A percentile compares a stretch with the other conserved stretches of the same genome.
Conservation (phyloP, 2,888 invertebrate species). For the Machimus rusticus region DNA sequence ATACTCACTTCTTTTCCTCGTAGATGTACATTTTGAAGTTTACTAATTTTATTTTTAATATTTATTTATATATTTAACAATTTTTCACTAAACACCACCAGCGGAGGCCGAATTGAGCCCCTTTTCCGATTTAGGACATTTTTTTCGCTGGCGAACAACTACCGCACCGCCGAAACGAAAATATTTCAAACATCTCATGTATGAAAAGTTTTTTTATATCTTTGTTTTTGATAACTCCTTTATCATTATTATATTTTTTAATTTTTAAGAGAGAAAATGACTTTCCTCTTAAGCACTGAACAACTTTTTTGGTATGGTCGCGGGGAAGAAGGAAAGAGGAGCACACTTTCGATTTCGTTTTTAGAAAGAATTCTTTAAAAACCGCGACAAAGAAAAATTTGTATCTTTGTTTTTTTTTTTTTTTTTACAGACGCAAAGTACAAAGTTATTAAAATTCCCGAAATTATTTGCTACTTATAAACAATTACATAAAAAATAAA, state of each 20-base stretch:
- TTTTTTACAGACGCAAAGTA: not conserved
- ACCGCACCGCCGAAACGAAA: not conserved
- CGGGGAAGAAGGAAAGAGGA: not conserved
- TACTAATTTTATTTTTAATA: too few species aligned
- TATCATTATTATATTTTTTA: not conserved
- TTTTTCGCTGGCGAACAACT: not conserved
- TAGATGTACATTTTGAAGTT: not conserved
- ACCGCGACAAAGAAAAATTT: not conserved
- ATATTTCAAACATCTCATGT: not conserved
- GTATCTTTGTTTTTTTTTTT: not conserved
- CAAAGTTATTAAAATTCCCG: too few species aligned
- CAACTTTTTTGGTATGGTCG: not conserved
- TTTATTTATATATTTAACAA: not conserved
- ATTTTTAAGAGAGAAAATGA: not conserved
- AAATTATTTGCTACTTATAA: too few species aligned
- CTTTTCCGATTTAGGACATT: not conserved
- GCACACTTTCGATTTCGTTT: not conserved
- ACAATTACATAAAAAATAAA: not conserved
- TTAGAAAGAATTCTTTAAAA: not conserved
- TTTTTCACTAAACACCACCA: not conserved
- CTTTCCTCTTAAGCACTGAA: not conserved
- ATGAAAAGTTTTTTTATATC: not conserved
- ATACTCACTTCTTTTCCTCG: conserved; percentile 28
- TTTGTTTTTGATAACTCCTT: not conserved
- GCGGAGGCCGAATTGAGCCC: too few species aligned